Evolutionary conservation across 2,888 invertebrate species (phyloP), one percentile per base, ranked within the genome.

Genomic region (Cephus sareptanus): DNA sequence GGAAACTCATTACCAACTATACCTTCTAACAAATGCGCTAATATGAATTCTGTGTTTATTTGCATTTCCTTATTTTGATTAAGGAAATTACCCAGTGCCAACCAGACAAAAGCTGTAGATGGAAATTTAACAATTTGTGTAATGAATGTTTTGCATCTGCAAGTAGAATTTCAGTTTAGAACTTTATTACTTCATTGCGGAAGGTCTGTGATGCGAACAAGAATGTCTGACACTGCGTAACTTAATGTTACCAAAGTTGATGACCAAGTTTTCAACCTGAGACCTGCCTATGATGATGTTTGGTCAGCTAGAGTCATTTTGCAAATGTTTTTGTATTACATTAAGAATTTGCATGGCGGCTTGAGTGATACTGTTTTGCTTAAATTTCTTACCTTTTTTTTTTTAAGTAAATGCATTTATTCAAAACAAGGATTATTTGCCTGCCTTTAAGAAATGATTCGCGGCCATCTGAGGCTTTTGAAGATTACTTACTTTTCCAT

Each of bases 231-330:
- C 78, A 81, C 68, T 33, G 75, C 56, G 76, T 76, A 81, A 84
- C 83, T 80, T 73, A 73, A 80, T 81, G 56, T 56, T 56, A 23
- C 9, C 56, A 56, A 23, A 56, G 23, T 56, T 91, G 91, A 83
- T 80, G 86, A 87, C 85, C 13, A 90, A 91, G 91, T 91, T 91
- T 91, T 91, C 91, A 91, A 91, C 82, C 91, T 90, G 91, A 91
- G 91, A 90, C 90, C 86, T 30, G 88, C 89, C 88, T 71, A 85
- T 91, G 91, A 91, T 91, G 91, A 90, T 82, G 77, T 79, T 79
- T 85, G 89, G 88, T 84, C 83, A 86, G 91, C 90, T 91, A 81
- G 91, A 91, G 89, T 87, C 83, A 81, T 79, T 40, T 56, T 56
- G 56, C 56, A 56, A 56, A 23, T 23, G 23, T 56, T 23, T 56